Conservation (phyloP, 2,888 invertebrate genomes). For the Deilephila porcellus region DNA sequence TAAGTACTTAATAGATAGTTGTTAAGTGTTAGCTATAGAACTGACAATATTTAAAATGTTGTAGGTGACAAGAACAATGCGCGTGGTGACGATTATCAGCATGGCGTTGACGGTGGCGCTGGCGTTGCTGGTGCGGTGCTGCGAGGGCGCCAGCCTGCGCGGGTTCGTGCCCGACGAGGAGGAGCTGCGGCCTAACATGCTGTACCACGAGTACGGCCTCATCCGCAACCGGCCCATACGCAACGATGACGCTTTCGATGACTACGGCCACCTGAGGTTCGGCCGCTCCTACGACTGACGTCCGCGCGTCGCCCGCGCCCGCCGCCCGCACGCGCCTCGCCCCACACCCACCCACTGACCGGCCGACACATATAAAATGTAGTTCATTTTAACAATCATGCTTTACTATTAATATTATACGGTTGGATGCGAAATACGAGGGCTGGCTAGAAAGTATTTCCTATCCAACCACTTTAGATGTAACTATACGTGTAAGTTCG, state of each 20-base stretch:
- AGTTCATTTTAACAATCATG: neutral
- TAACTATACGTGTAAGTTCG: neutral
- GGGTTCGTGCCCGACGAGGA: slow-evolving; percentile 66
- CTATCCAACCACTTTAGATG: slow-evolving; percentile 7
- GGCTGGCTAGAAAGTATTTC: slow-evolving; percentile 58
- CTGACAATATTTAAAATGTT: slow-evolving; percentile 25
- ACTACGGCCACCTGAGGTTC: slow-evolving; percentile 90
- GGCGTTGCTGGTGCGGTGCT: slow-evolving; percentile 55
- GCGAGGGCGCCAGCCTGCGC: slow-evolving; percentile 61
- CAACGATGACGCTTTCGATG: slow-evolving; percentile 88
- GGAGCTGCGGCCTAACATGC: slow-evolving; percentile 59
- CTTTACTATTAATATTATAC: neutral
- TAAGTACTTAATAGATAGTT: too few species aligned
- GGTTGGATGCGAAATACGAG: slow-evolving; percentile 55
- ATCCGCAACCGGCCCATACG: slow-evolving; percentile 65
- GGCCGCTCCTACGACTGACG: slow-evolving; percentile 85
- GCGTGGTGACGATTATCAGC: slow-evolving; percentile 57
- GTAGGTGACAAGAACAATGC: slow-evolving; percentile 56
- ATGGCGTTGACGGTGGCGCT: slow-evolving; percentile 58
- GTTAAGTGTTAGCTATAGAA: too few species aligned
- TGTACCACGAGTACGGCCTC: slow-evolving; percentile 86
- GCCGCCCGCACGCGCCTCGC: slow-evolving; percentile 37
- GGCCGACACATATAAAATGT: neutral
- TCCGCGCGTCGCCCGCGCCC: slow-evolving; percentile 42
- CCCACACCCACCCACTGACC: slow-evolving; percentile 1